Percentiles rank a stretch among this genome's conserved stretches.
Evolutionary conservation across 2,113 vertebrate genomes (phyloP).

Genomic region (Cyprinus carpio): DNA sequence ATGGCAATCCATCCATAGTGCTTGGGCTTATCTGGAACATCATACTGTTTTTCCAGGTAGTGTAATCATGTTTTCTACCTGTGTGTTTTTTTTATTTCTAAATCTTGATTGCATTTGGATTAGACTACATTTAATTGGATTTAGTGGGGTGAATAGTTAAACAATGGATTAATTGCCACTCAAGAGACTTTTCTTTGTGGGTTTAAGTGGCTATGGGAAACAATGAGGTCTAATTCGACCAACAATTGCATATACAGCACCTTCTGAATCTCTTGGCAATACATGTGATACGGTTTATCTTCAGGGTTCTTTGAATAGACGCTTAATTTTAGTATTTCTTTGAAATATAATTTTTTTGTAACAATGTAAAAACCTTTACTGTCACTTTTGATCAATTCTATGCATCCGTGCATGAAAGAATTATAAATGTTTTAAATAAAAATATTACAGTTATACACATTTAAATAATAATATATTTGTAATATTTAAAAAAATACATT

Average conservation of each 20-base stretch:
- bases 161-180: not conserved
- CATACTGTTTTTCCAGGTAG: slow-evolving; percentile 97
- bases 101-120: not conserved
- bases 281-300: too few relatives aligned
- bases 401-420: too few relatives aligned
- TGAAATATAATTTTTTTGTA: too few relatives aligned
- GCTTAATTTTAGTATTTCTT: too few relatives aligned
- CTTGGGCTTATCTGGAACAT: slow-evolving; percentile 98
- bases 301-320: too few relatives aligned
- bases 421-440: too few relatives aligned
- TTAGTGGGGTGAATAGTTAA: not conserved
- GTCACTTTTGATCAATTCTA: too few relatives aligned
- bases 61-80: not conserved
- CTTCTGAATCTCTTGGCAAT: not conserved
- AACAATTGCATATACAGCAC: not conserved
- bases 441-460: too few relatives aligned
- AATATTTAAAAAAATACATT: too few relatives aligned
- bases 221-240: not conserved
- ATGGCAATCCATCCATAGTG: slow-evolving; percentile 92
- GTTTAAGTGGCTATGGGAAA: not conserved
- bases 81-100: not conserved
- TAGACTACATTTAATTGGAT: not conserved
- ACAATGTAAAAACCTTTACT: too few relatives aligned
- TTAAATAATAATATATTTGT: too few relatives aligned
- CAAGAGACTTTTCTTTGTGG: not conserved